Percentiles rank a stretch among this genome's conserved stretches.
Conservation (phyloP, 30 jellyfish, hydroid and myxozoan species). For the Turritopsis dohrnii region DNA sequence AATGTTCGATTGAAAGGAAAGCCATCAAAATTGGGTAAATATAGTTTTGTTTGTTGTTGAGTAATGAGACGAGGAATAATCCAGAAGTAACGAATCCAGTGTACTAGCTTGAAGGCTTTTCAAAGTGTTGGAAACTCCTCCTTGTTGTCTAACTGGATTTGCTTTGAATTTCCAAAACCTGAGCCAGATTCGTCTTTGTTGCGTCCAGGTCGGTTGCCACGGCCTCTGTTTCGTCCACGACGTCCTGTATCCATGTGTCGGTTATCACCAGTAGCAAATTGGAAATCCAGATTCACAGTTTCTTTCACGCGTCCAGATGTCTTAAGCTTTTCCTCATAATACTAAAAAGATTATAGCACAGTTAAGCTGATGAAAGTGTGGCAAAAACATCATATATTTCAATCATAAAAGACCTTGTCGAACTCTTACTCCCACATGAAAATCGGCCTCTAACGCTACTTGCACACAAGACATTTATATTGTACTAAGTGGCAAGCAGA, state of each 20-base stretch:
- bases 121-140: constrained; percentile 32
- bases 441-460: too few species aligned
- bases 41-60: neutral
- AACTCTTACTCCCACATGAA: too few species aligned
- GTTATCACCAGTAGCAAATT: constrained; percentile 55
- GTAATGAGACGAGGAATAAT: constrained; percentile 9
- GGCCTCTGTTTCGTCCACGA: constrained; percentile 59
- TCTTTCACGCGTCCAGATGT: constrained; percentile 89
- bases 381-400: too few species aligned
- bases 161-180: neutral
- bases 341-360: constrained; percentile 38
- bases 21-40: neutral
- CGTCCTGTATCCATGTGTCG: constrained; percentile 37
- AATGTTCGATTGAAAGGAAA: neutral
- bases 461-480: too few species aligned
- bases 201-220: constrained; percentile 68
- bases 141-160: constrained; percentile 9
- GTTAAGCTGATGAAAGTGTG: too few species aligned
- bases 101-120: neutral
- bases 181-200: constrained; percentile 48
- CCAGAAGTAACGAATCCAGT: constrained; percentile 42
- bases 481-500: neutral
- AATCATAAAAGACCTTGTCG: too few species aligned
- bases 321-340: constrained; percentile 71
- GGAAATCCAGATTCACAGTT: constrained; percentile 57